Conservation (phyloP, 1,140 invertebrate genomes). For the Dolichoris vasculosae region DNA sequence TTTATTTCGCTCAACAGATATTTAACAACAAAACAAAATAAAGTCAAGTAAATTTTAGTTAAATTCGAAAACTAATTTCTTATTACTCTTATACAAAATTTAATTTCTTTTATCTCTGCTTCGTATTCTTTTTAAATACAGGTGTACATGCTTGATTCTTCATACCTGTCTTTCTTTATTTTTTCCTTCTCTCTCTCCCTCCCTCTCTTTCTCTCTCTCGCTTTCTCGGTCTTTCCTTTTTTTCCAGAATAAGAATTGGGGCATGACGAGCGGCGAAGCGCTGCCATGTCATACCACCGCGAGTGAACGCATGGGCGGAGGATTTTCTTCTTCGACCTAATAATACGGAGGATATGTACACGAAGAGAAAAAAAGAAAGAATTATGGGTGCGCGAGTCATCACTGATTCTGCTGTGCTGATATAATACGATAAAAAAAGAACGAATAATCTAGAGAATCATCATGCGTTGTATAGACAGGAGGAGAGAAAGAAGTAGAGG, state of each 20-base stretch:
- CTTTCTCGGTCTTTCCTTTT: constrained; percentile 38
- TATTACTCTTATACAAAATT: neutral
- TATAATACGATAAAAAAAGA: neutral
- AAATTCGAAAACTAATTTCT: neutral
- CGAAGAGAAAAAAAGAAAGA: neutral
- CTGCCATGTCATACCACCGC: constrained; percentile 9
- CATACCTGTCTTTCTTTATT: too few species aligned
- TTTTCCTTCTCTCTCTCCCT: neutral
- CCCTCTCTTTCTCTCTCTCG: neutral
- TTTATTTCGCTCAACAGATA: neutral
- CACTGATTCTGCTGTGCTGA: neutral
- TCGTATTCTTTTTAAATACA: too few species aligned
- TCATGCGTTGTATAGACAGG: too few species aligned
- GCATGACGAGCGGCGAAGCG: constrained; percentile 63
- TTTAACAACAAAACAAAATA: too few species aligned
- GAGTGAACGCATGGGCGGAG: constrained; percentile 31
- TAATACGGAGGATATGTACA: constrained; percentile 16
- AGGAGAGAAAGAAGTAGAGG: neutral
- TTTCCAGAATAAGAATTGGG: constrained; percentile 59
- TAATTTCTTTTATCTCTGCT: neutral
- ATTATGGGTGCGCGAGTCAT: neutral
- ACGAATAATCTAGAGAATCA: neutral
- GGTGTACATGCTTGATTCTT: too few species aligned
- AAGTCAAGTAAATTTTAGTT: too few species aligned
- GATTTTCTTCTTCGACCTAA: constrained; percentile 48